Conservation (phyloP, 2,888 invertebrate species). For the Agrotis ipsilon region DNA sequence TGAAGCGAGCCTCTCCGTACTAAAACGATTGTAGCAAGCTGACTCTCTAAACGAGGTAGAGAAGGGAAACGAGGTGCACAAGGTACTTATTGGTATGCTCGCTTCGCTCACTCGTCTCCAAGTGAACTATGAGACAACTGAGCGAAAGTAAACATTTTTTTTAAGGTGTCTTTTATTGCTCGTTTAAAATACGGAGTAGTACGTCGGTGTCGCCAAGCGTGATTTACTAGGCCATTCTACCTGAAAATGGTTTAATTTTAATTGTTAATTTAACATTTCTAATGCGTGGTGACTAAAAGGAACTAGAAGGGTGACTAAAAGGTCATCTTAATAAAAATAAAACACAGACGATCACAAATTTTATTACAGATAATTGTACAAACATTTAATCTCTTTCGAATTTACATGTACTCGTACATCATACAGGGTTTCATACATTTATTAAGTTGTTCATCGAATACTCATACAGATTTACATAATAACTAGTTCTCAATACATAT, state of each 20-base stretch:
- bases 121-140: too few relatives aligned
- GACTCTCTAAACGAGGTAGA: neutral
- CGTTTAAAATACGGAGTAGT: too few relatives aligned
- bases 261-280: too few relatives aligned
- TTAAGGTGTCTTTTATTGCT: too few relatives aligned
- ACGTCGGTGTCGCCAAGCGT: too few relatives aligned
- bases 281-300: neutral
- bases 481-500: slow-evolving; percentile 51
- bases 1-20: neutral
- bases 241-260: too few relatives aligned
- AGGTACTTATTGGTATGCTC: neutral
- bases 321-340: slow-evolving; percentile 23
- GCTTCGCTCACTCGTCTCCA: neutral
- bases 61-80: neutral
- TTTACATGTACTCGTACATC: slow-evolving; percentile 51
- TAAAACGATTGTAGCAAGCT: neutral
- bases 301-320: too few relatives aligned
- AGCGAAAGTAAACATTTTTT: too few relatives aligned
- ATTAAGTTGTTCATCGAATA: slow-evolving; percentile 47
- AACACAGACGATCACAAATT: slow-evolving; percentile 65
- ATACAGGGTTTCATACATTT: slow-evolving; percentile 44
- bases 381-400: slow-evolving; percentile 59
- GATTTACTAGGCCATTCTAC: too few relatives aligned
- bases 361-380: slow-evolving; percentile 69
- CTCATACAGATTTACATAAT: slow-evolving; percentile 36